phyloP scores from a whole-genome alignment of 2,888 invertebrate species.

The Teleogryllus oceanicus region DNA sequence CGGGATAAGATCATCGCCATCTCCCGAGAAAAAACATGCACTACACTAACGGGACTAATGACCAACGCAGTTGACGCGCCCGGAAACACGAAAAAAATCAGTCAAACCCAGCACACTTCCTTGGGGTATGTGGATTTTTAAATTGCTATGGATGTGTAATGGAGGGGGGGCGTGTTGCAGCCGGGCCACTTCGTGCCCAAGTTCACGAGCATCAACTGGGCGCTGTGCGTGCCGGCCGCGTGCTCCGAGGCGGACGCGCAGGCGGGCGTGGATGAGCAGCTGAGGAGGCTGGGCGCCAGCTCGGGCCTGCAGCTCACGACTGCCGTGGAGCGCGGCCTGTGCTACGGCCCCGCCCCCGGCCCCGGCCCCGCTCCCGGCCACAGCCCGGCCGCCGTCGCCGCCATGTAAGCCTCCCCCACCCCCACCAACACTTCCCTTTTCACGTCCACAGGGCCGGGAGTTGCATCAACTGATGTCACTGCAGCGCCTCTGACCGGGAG shows the following conservation, averaged over 20 bases:
- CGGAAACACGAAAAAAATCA: no score
- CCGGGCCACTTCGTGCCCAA: conserved; percentile 69
- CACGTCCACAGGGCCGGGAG: no score
- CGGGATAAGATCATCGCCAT: no score
- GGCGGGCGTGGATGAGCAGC: conserved; percentile 55
- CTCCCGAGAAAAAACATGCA: no score
- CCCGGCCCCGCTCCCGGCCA: neutral
- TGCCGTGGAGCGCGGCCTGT: conserved; percentile 58
- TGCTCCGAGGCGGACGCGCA: conserved; percentile 60
- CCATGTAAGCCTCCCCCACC: neutral
- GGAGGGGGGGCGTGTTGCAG: conserved; percentile 58
- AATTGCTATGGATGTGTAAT: no score
- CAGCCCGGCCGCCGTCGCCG: neutral
- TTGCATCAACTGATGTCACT: no score
- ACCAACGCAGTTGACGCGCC: no score
- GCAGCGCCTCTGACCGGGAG: no score
- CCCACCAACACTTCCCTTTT: no score
- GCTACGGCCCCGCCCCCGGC: conserved; percentile 48
- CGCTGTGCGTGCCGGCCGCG: conserved; percentile 63
- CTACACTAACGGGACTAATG: no score
- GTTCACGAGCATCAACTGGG: conserved; percentile 69
- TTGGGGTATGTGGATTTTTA: no score
- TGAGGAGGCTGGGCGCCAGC: conserved; percentile 58
- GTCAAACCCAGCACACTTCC: no score
- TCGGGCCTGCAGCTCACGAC: conserved; percentile 58